Conservation (phyloP, 2,797 vertebrate species). For the Coccyzus lansbergi region DNA sequence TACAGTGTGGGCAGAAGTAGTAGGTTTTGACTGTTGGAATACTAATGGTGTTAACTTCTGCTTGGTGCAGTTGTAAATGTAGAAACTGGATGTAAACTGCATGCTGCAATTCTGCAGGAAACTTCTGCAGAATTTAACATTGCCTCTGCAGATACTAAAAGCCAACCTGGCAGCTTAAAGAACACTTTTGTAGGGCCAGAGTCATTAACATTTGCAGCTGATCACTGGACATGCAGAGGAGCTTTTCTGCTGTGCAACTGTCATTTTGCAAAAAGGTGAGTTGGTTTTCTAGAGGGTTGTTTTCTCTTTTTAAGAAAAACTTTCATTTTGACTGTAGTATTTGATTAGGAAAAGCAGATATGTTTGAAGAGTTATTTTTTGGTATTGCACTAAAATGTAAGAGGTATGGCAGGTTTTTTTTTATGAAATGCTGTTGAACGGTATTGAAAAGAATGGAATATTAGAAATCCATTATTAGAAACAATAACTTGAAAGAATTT, state of each 20-base stretch:
- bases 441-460: background rate
- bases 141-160: background rate
- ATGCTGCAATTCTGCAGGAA: background rate
- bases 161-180: rapidly evolving
- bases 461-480: background rate
- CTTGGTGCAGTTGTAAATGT: background rate
- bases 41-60: rapidly evolving
- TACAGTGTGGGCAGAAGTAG: background rate
- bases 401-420: background rate
- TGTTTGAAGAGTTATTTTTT: background rate
- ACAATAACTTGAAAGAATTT: background rate
- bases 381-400: background rate
- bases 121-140: background rate
- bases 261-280: background rate
- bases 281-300: background rate
- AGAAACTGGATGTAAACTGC: background rate
- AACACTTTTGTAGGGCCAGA: rapidly evolving
- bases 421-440: background rate
- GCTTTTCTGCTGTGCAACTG: background rate
- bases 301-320: background rate
- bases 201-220: background rate
- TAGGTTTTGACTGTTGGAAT: background rate
- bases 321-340: background rate
- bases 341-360: background rate
- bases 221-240: background rate